Conservation (phyloP, 2,113 vertebrate species). For the Seriola rivoliana region DNA sequence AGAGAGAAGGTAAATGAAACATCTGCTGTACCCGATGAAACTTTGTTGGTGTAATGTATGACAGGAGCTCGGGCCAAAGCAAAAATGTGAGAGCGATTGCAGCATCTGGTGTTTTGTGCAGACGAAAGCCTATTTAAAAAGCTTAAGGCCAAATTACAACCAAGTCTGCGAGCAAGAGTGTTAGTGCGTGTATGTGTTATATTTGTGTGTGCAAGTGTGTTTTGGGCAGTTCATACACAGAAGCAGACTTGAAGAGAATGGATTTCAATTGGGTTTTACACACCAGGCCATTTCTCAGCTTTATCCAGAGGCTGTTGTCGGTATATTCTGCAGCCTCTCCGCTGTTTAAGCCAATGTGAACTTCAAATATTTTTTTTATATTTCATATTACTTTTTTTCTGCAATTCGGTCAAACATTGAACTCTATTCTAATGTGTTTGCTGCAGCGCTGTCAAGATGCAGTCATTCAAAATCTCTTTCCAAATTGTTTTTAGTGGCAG, state of each 20-base stretch:
- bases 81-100: conserved; percentile 68
- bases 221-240: conserved; percentile 33
- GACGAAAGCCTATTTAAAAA: conserved; percentile 64
- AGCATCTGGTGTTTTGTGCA: conserved; percentile 76
- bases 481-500: conserved; percentile 38
- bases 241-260: conserved; percentile 41
- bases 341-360: conserved; percentile 17
- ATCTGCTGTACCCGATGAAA: conserved; percentile 61
- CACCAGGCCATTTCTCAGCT: conserved; percentile 5
- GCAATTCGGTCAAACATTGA: conserved; percentile 27
- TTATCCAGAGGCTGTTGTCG: conserved; percentile 24
- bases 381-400: not conserved
- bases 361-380: not conserved
- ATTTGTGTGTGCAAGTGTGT: conserved; percentile 32
- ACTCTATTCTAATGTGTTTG: conserved; percentile 10
- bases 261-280: conserved; percentile 36
- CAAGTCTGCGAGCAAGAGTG: conserved; percentile 34
- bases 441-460: conserved; percentile 15
- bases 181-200: conserved; percentile 17
- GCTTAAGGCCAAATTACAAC: conserved; percentile 59
- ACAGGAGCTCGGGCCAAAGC: conserved; percentile 53
- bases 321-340: not conserved
- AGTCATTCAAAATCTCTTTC: conserved; percentile 29
- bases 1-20: conserved; percentile 51
- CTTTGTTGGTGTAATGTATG: conserved; percentile 45